These are phyloP conservation scores for Apamea crenata DNA, from an alignment of 2,888 invertebrate genomes.

Conservation along the genomic window DNA sequence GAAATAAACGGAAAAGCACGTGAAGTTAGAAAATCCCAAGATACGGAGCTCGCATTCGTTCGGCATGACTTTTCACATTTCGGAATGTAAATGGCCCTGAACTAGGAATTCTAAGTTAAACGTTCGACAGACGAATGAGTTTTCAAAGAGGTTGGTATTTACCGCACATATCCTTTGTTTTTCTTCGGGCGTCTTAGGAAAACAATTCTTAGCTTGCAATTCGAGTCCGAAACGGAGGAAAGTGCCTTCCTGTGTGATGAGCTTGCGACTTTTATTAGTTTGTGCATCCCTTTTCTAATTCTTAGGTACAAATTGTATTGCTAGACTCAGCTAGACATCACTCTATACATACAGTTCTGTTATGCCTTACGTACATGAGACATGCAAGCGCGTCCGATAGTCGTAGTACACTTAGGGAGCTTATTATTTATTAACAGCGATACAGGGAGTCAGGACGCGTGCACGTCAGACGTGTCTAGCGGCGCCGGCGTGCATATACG, in stretches of 20 bases:
- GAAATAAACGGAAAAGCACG: constrained; percentile 68
- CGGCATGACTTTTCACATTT: constrained; percentile 73
- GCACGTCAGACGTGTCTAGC: constrained; percentile 56
- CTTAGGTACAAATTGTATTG: constrained; percentile 14
- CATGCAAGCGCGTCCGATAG: constrained; percentile 32
- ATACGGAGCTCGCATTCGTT: constrained; percentile 66
- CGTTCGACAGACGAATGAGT: constrained; percentile 68
- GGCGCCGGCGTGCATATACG: constrained; percentile 77
- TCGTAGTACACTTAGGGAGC: constrained; percentile 47
- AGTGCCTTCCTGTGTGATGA: constrained; percentile 47
- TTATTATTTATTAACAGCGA: constrained; percentile 64
- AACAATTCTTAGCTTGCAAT: constrained; percentile 53
- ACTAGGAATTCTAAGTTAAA: constrained; percentile 69
- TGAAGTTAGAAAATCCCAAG: constrained; percentile 73
- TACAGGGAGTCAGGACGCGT: constrained; percentile 54
- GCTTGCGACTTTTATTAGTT: constrained; percentile 45
- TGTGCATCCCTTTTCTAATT: constrained; percentile 36
- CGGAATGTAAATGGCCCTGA: constrained; percentile 72
- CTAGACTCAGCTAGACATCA: constrained; percentile 2
- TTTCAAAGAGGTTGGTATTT: constrained; percentile 66
- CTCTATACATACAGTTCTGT: constrained; percentile 2
- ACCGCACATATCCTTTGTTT: constrained; percentile 64
- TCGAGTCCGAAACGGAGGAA: constrained; percentile 45
- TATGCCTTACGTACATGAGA: neutral
- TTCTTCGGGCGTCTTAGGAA: constrained; percentile 47